Evolutionary conservation across 2,797 vertebrate species (phyloP).

Genomic region (Lophura swinhoii): DNA sequence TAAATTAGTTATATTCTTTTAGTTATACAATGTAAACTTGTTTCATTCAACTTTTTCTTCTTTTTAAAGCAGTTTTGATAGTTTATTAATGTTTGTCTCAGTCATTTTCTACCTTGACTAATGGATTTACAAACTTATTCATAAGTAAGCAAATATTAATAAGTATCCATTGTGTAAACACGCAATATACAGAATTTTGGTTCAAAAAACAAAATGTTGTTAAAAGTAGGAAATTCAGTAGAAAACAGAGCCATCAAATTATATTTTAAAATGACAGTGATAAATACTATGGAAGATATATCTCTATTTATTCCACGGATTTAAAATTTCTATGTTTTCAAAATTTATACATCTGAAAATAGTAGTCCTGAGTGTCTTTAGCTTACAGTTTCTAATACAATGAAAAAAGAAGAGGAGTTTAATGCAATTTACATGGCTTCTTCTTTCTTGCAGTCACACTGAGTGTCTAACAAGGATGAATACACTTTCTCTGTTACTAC

Average conservation of each 20-base stretch:
- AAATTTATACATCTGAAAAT: background rate
- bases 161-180: background rate
- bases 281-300: background rate
- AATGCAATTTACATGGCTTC: background rate
- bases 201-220: background rate
- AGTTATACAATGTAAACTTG: constrained; percentile 21
- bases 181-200: background rate
- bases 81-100: background rate
- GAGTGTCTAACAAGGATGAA: background rate
- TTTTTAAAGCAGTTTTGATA: background rate
- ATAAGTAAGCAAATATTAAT: background rate
- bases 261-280: background rate
- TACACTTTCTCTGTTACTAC: background rate
- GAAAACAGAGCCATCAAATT: background rate
- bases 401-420: background rate
- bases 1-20: background rate
- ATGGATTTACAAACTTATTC: constrained; percentile 9
- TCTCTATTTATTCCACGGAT: background rate
- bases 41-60: background rate
- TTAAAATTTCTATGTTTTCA: background rate
- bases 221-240: background rate
- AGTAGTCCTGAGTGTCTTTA: background rate
- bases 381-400: background rate
- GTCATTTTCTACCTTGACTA: background rate
- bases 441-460: background rate